Evolutionary conservation across 2,888 invertebrate species (phyloP).

Genomic region (Cryptophagus acutangulus): DNA sequence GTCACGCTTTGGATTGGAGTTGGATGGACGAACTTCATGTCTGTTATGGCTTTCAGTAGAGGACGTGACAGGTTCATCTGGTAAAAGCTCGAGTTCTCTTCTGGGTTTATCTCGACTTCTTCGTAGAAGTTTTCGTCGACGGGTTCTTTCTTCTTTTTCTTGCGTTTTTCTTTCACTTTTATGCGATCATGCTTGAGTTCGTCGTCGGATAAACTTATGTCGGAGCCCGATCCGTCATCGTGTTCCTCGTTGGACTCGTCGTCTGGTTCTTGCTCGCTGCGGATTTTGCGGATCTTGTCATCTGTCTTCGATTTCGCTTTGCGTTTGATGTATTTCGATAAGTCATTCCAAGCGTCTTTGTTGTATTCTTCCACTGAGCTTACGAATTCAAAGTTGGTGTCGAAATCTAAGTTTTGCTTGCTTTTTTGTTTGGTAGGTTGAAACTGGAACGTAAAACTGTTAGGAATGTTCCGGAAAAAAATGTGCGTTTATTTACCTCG

Average conservation of each 20-base stretch:
- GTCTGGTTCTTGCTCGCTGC: conserved; percentile 27
- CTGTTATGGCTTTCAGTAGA: conserved; percentile 82
- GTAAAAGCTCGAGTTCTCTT: conserved; percentile 69
- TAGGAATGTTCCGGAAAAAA: conserved; percentile 10
- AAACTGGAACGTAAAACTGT: conserved; percentile 52
- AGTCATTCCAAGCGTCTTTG: conserved; percentile 52
- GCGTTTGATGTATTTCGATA: conserved; percentile 47
- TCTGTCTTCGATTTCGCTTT: conserved; percentile 77
- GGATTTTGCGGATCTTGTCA: conserved; percentile 69
- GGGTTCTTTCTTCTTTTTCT: conserved; percentile 41
- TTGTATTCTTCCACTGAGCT: conserved; percentile 75
- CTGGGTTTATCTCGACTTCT: conserved; percentile 61
- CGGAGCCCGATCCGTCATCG: conserved; percentile 54
- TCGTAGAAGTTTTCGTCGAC: conserved; percentile 43
- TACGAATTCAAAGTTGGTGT: conserved; percentile 77
- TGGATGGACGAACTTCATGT: conserved; percentile 86
- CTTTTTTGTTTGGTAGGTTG: conserved; percentile 77
- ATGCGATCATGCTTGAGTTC: conserved; percentile 70
- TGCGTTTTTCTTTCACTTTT: conserved; percentile 59
- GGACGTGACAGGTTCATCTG: conserved; percentile 97
- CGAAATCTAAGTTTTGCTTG: conserved; percentile 65
- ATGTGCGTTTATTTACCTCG: conserved; percentile 54
- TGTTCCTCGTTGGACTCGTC: conserved; percentile 21
- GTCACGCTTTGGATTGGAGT: conserved; percentile 96
- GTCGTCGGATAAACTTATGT: conserved; percentile 69